These are phyloP conservation scores for Odontophorus gujanensis DNA, from an alignment of 2,113 vertebrate species.

Conservation along the genomic window DNA sequence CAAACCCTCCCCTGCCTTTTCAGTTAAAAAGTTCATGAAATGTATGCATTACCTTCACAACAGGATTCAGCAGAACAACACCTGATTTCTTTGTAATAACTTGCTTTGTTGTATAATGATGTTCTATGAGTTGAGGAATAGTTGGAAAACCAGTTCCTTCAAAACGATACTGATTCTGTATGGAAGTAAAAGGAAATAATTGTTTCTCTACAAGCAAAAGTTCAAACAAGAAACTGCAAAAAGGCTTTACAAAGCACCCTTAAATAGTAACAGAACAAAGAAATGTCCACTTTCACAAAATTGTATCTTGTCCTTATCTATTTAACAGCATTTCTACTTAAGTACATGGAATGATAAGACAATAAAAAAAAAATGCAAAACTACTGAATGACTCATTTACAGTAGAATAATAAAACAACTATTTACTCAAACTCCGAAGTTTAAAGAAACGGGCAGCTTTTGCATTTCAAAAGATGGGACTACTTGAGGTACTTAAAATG, in stretches of 20 bases:
- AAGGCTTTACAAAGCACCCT: background rate
- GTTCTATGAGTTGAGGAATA: conserved; percentile 96
- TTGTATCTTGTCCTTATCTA: background rate
- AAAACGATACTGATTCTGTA: conserved; percentile 93
- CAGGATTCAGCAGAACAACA: conserved; percentile 91
- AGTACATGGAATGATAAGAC: background rate
- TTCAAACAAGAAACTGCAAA: background rate
- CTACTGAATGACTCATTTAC: background rate
- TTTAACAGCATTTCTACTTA: background rate
- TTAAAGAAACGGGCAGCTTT: background rate
- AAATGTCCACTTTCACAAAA: background rate
- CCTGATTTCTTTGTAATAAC: conserved; percentile 99
- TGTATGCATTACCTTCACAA: conserved; percentile 86
- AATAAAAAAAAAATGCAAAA: background rate
- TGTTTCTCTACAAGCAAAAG: background rate
- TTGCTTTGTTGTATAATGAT: conserved; percentile 94
- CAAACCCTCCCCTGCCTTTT: background rate
- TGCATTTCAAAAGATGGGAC: background rate
- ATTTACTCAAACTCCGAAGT: background rate
- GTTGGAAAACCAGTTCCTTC: conserved; percentile 95
- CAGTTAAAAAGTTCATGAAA: background rate
- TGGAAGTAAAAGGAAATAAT: background rate
- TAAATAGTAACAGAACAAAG: background rate
- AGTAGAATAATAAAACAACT: background rate
- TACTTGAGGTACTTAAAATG: background rate